phyloP scores from a whole-genome alignment of 1,140 invertebrate species.

The Penaeus vannamei region DNA sequence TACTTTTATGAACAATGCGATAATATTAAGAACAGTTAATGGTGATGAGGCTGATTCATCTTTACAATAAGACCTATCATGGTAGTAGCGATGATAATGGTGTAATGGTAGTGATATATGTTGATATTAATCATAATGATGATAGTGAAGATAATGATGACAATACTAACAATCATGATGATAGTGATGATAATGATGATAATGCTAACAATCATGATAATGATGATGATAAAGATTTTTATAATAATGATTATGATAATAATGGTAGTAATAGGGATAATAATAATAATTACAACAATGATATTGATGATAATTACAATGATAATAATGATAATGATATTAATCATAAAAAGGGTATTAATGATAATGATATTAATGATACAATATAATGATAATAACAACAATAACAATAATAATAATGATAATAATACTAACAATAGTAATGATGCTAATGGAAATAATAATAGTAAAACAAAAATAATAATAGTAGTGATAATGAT shows the following conservation, averaged over 20 bases:
- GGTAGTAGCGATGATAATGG: background rate
- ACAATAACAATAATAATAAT: no score
- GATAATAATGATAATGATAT: constrained; percentile 11
- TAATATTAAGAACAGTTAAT: no score
- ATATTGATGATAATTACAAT: background rate
- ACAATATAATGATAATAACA: no score
- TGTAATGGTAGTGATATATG: background rate
- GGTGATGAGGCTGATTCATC: no score
- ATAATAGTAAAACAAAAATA: background rate
- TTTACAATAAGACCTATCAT: no score
- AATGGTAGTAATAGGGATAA: background rate
- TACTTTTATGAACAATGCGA: no score
- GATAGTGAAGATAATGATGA: background rate
- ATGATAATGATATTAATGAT: background rate
- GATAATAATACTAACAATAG: background rate
- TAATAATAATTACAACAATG: background rate
- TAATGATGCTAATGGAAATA: background rate
- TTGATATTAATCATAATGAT: no score
- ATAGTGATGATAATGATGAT: no score
- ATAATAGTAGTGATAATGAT: background rate
- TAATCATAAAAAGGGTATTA: background rate
- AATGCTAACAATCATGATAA: background rate
- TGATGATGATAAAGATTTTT: background rate
- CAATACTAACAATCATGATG: background rate
- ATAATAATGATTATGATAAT: background rate